phyloP scores from a whole-genome alignment of 2,888 invertebrate species.

The Drosophila koepferae region DNA sequence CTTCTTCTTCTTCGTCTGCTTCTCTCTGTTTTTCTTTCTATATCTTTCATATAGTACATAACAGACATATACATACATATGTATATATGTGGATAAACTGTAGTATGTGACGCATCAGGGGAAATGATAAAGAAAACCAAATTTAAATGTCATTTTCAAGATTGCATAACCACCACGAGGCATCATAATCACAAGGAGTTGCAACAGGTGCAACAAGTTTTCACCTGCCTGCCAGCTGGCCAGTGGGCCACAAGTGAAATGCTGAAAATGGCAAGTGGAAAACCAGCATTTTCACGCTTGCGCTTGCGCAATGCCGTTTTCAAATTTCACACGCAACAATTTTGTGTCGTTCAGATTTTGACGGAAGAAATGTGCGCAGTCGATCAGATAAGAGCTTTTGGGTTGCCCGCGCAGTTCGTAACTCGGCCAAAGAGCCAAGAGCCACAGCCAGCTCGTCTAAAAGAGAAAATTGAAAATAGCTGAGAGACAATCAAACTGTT shows the following conservation, averaged over 20 bases:
- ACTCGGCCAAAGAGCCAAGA: neutral
- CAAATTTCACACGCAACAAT: constrained; percentile 5
- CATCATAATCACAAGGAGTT: constrained; percentile 5
- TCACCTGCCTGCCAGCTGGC: constrained; percentile 27
- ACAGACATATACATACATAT: neutral
- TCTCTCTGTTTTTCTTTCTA: neutral
- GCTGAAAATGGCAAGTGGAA: constrained; percentile 23
- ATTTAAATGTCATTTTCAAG: constrained; percentile 36
- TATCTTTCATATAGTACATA: neutral
- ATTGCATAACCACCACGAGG: constrained; percentile 14
- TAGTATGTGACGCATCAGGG: constrained; percentile 9
- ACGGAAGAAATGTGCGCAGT: constrained; percentile 25
- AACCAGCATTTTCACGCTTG: constrained; percentile 37
- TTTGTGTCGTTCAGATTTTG: neutral
- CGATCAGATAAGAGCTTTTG: neutral
- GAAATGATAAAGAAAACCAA: constrained; percentile 3
- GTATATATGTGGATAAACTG: neutral
- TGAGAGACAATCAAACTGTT: neutral
- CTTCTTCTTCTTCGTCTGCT: neutral
- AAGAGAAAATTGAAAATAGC: neutral
- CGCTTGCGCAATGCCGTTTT: constrained; percentile 41
- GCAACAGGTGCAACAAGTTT: constrained; percentile 37
- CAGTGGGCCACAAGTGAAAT: constrained; percentile 37
- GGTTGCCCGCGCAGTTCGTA: neutral
- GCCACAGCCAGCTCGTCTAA: neutral